These are phyloP conservation scores for Girardia tigrina DNA, from an alignment of 2,888 invertebrate species.

Conservation along the genomic window DNA sequence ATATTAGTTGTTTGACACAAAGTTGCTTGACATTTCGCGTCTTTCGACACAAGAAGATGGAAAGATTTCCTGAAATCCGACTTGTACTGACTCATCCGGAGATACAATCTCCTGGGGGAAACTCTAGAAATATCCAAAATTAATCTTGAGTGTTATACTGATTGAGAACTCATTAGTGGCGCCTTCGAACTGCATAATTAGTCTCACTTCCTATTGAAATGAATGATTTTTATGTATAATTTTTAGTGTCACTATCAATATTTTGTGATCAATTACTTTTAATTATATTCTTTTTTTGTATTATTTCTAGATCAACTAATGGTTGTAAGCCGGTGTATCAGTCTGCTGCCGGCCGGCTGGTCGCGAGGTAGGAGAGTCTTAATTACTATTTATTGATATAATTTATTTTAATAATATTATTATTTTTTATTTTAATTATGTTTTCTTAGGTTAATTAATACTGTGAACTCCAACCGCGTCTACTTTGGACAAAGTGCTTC, in stretches of 20 bases:
- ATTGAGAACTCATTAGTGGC: not conserved
- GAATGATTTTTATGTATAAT: no score
- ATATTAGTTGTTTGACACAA: not conserved
- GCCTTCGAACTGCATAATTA: no score
- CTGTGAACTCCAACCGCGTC: not conserved
- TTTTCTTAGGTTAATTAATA: not conserved
- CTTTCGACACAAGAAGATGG: no score
- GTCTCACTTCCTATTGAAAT: no score
- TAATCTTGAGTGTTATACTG: not conserved
- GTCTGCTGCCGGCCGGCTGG: not conserved
- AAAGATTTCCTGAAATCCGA: not conserved
- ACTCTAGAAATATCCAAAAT: not conserved
- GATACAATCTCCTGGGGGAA: not conserved
- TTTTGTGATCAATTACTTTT: no score
- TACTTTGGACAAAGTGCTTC: not conserved
- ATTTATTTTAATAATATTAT: not conserved
- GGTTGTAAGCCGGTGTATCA: not conserved
- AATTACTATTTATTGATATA: not conserved
- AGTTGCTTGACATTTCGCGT: no score
- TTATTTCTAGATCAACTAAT: not conserved
- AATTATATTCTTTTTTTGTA: no score
- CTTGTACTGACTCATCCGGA: not conserved
- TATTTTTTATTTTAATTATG: not conserved
- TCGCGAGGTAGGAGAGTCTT: not conserved
- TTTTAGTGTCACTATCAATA: no score